Evolutionary conservation across 2,113 vertebrate species (phyloP).

Genomic region (Thomomys bottae): DNA sequence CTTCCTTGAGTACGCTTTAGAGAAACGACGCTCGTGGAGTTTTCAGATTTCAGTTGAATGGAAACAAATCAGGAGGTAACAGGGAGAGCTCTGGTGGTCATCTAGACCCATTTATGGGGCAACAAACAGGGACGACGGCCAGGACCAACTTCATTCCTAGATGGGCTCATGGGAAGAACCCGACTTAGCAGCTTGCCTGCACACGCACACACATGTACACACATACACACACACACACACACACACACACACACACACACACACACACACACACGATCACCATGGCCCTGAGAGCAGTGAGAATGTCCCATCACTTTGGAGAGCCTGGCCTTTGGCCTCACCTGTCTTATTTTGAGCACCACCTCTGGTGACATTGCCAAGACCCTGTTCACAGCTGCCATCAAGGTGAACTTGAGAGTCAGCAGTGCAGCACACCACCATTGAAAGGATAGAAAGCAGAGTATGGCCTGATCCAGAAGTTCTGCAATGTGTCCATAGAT

Average conservation of each 20-base stretch:
- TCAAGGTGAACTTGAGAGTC: not conserved
- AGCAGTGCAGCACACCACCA: not conserved
- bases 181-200: not conserved
- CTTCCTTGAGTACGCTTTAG: constrained; percentile 16
- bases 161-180: not conserved
- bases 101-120: not conserved
- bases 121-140: not conserved
- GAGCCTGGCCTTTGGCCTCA: not conserved
- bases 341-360: not conserved
- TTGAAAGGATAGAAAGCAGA: not conserved
- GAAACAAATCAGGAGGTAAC: not conserved
- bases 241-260: no score
- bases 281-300: not conserved
- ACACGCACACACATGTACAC: no score
- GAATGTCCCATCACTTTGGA: not conserved
- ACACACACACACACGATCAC: no score
- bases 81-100: not conserved
- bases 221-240: no score
- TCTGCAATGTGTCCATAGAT: not conserved
- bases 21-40: not conserved
- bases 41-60: not conserved
- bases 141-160: not conserved
- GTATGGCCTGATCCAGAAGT: not conserved
- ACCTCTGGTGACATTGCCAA: not conserved
- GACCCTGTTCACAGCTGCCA: not conserved